Percentiles rank a stretch among this genome's conserved stretches.
Evolutionary conservation across 2,113 vertebrate species (phyloP).

Genomic region (Vidua chalybeata): DNA sequence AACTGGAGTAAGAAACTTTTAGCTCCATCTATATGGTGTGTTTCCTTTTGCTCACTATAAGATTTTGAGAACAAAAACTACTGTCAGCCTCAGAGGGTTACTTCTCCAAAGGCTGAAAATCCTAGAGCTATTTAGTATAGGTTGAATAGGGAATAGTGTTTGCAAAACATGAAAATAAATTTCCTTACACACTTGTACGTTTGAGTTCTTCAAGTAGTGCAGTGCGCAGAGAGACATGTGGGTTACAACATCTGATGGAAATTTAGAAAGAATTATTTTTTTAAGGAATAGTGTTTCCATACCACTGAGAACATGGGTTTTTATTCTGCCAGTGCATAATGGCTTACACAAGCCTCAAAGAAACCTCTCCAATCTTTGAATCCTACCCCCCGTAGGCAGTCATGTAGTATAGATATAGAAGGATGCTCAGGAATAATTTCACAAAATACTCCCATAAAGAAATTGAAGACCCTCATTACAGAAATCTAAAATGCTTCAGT

Average conservation of each 20-base stretch:
- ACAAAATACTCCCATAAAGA: neutral
- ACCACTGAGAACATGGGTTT: neutral
- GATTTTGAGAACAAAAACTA: neutral
- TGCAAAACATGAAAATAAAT: neutral
- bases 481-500: neutral
- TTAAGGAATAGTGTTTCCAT: neutral
- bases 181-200: neutral
- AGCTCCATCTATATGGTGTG: fast-evolving
- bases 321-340: neutral
- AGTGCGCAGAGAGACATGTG: neutral
- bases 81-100: neutral
- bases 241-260: neutral
- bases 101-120: neutral
- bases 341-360: neutral
- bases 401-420: neutral
- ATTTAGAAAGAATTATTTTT: neutral
- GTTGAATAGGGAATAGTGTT: neutral
- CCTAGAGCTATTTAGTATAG: neutral
- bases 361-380: neutral
- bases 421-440: neutral
- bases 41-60: neutral
- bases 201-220: neutral
- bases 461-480: neutral
- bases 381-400: neutral
- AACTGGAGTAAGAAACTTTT: neutral